phyloP scores from a whole-genome alignment of 2,113 vertebrate genomes.

The Ursus arctos region DNA sequence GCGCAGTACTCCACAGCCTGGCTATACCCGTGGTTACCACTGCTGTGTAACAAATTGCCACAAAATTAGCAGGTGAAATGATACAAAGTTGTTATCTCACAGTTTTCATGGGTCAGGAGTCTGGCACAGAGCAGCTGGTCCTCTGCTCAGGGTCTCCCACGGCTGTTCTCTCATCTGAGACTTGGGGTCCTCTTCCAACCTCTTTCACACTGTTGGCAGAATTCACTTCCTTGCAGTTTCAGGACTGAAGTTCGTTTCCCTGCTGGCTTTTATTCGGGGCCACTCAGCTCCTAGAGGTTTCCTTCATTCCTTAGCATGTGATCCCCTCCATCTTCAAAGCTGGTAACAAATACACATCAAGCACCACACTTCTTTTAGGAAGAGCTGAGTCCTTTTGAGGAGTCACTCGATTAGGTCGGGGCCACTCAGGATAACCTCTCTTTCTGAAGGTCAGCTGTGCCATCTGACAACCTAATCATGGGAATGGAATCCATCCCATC shows the following conservation, averaged over 20 bases:
- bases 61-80: neutral
- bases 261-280: neutral
- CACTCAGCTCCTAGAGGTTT: neutral
- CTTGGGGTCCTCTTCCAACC: neutral
- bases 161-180: neutral
- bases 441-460: neutral
- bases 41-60: neutral
- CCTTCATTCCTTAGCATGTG: neutral
- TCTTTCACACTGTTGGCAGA: neutral
- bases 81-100: neutral
- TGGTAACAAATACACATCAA: neutral
- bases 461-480: neutral
- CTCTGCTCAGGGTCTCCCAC: neutral
- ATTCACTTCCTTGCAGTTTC: neutral
- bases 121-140: neutral
- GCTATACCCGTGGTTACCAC: neutral
- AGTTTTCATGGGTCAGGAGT: neutral
- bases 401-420: neutral
- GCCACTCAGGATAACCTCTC: neutral
- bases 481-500: neutral
- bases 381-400: neutral
- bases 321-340: neutral
- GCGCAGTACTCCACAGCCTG: neutral
- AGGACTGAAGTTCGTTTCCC: neutral
- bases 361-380: neutral